Evolutionary conservation across 2,888 invertebrate genomes (phyloP).

Genomic region (Erynnis tages): DNA sequence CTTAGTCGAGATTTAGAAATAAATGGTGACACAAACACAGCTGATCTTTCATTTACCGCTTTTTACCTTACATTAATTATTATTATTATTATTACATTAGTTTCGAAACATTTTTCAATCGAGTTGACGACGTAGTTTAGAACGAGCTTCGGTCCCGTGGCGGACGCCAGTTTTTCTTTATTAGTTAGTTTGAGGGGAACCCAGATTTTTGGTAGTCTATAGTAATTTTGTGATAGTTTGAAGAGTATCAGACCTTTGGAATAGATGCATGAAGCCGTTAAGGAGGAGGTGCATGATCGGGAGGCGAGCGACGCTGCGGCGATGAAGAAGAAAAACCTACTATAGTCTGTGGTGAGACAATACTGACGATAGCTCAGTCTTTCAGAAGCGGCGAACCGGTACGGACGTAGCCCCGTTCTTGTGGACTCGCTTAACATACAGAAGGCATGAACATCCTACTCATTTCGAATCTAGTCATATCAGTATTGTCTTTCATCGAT

Average conservation of each 20-base stretch:
- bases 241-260: conserved; percentile 39
- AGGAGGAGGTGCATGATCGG: conserved; percentile 60
- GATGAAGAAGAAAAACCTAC: conserved; percentile 20
- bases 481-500: conserved; percentile 59
- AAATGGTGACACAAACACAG: conserved; percentile 74
- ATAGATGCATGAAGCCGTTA: conserved; percentile 68
- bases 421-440: conserved; percentile 12
- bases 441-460: conserved; percentile 22
- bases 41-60: conserved; percentile 79
- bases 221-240: conserved; percentile 39
- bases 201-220: conserved; percentile 41
- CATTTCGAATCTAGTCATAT: conserved; percentile 28
- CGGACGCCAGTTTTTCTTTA: conserved; percentile 54
- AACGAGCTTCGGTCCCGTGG: conserved; percentile 58
- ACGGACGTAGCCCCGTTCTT: conserved; percentile 12
- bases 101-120: conserved; percentile 45
- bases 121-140: conserved; percentile 51
- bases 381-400: conserved; percentile 16
- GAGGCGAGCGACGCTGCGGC: conserved; percentile 9
- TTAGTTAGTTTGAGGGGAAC: conserved; percentile 38
- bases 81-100: conserved; percentile 42
- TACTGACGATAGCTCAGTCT: conserved; percentile 19
- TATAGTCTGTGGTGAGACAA: conserved; percentile 24
- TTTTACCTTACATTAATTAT: conserved; percentile 59
- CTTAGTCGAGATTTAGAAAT: conserved; percentile 75